A percentile compares a stretch with the other conserved stretches of the same genome.
phyloP scores from a whole-genome alignment of 2,113 vertebrate species.

The Pseudorectes ferrugineus region DNA sequence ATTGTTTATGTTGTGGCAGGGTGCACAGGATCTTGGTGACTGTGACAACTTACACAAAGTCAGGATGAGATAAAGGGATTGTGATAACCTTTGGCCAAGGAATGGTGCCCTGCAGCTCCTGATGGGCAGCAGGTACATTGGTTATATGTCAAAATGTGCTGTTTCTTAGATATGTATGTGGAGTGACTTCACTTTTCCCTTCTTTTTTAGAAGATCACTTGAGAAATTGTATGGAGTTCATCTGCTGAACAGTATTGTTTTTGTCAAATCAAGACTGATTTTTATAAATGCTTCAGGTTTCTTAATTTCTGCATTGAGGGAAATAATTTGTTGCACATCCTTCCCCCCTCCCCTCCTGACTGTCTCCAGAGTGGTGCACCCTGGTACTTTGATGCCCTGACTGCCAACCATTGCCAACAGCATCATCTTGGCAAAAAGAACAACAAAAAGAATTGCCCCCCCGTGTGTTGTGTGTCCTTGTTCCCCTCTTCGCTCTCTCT shows the following conservation, averaged over 20 bases:
- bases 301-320: neutral
- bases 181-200: neutral
- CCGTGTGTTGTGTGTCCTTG: neutral
- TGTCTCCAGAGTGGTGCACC: neutral
- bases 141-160: neutral
- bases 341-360: rapidly evolving
- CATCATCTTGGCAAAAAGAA: neutral
- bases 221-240: neutral
- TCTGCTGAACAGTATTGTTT: neutral
- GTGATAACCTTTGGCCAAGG: neutral
- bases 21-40: neutral
- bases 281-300: neutral
- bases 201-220: neutral
- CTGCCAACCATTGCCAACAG: neutral
- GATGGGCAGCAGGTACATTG: neutral
- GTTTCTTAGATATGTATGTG: rapidly evolving
- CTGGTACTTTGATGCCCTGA: neutral
- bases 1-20: neutral
- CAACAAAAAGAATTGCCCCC: rapidly evolving
- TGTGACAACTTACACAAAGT: neutral
- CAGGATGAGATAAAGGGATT: neutral
- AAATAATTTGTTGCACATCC: neutral
- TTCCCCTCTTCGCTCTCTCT: neutral
- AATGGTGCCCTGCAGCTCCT: neutral
- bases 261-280: neutral